phyloP scores from a whole-genome alignment of 1,140 invertebrate genomes.

The Drusus annulatus region DNA sequence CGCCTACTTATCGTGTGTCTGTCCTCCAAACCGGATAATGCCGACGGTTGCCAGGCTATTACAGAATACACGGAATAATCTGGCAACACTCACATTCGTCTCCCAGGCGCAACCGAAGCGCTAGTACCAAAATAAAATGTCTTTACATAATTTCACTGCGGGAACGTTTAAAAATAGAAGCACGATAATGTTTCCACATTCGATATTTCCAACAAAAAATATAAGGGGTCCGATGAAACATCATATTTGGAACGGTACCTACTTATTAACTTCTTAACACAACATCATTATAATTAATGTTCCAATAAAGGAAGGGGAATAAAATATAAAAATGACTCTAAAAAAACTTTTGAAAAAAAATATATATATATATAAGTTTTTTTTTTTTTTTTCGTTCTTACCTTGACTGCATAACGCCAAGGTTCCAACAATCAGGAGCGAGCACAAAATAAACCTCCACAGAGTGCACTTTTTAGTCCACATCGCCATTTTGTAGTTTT shows the following conservation, averaged over 20 bases:
- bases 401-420: conserved; percentile 66
- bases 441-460: conserved; percentile 71
- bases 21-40: conserved; percentile 22
- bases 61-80: conserved; percentile 50
- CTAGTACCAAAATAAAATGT: conserved; percentile 57
- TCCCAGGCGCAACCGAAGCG: conserved; percentile 45
- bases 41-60: conserved; percentile 48
- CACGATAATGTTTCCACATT: conserved; percentile 45
- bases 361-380: no score
- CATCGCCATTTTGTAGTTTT: conserved; percentile 60
- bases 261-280: no score
- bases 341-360: no score
- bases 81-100: conserved; percentile 53
- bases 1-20: conserved; percentile 23
- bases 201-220: conserved; percentile 16
- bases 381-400: conserved; percentile 58
- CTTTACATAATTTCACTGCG: conserved; percentile 60
- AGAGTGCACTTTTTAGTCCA: conserved; percentile 69
- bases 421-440: conserved; percentile 66
- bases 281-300: no score
- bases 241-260: no score
- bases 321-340: no score
- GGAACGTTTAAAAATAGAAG: conserved; percentile 54
- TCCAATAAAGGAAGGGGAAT: no score
- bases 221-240: no score